Conservation (phyloP, 37 sponge, comb jelly and placozoan genomes). For the Haliclona indistincta region DNA sequence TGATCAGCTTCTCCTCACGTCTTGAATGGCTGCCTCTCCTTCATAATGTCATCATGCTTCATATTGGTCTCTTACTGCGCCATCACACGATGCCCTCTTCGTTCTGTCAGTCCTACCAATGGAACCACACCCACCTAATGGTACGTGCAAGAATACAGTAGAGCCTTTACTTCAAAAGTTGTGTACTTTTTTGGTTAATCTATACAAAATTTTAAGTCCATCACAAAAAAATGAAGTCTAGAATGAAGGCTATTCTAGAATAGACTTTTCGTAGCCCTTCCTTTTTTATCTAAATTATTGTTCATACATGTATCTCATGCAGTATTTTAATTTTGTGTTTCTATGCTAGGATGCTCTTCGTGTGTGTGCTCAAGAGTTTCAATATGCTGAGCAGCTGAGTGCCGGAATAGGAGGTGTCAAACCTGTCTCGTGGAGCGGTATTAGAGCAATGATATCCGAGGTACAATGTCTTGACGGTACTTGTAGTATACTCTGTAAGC, state of each 20-base stretch:
- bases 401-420: conserved; percentile 10
- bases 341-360: conserved; percentile 41
- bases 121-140: conserved; percentile 51
- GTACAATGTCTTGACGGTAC: conserved; percentile 23
- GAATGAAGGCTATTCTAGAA: too few species aligned
- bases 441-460: conserved; percentile 76
- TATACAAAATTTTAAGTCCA: too few species aligned
- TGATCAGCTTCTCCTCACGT: conserved; percentile 35
- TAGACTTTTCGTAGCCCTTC: too few species aligned
- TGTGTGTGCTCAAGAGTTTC: conserved; percentile 29
- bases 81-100: conserved; percentile 18
- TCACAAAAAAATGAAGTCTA: too few species aligned
- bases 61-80: conserved; percentile 48
- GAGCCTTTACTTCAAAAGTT: too few species aligned
- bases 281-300: too few species aligned
- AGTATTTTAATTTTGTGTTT: too few species aligned
- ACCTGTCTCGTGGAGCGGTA: conserved; percentile 72
- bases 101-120: conserved; percentile 34
- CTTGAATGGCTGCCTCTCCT: conserved; percentile 81
- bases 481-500: neutral
- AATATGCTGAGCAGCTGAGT: neutral
- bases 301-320: too few species aligned
- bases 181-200: too few species aligned
- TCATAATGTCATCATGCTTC: conserved; percentile 65
- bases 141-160: too few species aligned